These are phyloP conservation scores for Prionchulus punctatus DNA, from an alignment of 2,888 invertebrate species.

Conservation along the genomic window DNA sequence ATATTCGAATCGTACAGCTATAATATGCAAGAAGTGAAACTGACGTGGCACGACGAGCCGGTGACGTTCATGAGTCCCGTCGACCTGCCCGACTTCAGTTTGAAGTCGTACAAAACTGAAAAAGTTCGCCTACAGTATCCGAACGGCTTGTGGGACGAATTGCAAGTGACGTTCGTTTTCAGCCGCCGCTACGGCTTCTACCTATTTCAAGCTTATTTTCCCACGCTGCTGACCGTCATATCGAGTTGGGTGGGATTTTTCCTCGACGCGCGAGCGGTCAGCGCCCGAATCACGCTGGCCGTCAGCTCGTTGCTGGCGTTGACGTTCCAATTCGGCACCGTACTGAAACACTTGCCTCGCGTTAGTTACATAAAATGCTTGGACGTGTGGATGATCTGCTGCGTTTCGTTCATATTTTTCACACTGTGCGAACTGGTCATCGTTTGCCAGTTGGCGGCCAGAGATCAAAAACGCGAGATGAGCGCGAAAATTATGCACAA, in stretches of 20 bases:
- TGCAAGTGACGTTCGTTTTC: slow-evolving; percentile 29
- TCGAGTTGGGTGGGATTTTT: slow-evolving; percentile 31
- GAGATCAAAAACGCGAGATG: slow-evolving; percentile 6
- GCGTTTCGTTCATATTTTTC: slow-evolving; percentile 9
- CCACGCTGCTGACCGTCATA: slow-evolving; percentile 26
- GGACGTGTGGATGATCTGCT: slow-evolving; percentile 12
- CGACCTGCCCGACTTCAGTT: slow-evolving; percentile 30
- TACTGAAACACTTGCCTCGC: slow-evolving; percentile 11
- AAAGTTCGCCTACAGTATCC: slow-evolving; percentile 25
- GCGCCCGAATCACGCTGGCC: slow-evolving; percentile 11
- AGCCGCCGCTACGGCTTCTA: slow-evolving; percentile 32
- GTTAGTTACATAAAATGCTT: slow-evolving; percentile 11
- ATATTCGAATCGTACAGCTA: slow-evolving; percentile 13
- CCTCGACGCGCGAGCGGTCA: slow-evolving; percentile 22
- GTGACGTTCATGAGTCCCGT: slow-evolving; percentile 30
- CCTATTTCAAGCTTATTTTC: slow-evolving; percentile 27
- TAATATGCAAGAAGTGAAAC: slow-evolving; percentile 9
- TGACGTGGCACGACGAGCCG: slow-evolving; percentile 15
- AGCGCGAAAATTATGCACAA: not conserved
- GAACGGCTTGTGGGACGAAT: slow-evolving; percentile 30
- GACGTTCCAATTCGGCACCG: slow-evolving; percentile 12
- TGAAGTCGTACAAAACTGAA: slow-evolving; percentile 29
- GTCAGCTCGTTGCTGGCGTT: slow-evolving; percentile 10
- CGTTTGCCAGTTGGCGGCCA: slow-evolving; percentile 2
- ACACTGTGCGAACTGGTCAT: slow-evolving; percentile 10